A percentile compares a stretch with the other conserved stretches of the same genome.
phyloP scores from a whole-genome alignment of 2,888 invertebrate genomes.

The Erebia palarica region DNA sequence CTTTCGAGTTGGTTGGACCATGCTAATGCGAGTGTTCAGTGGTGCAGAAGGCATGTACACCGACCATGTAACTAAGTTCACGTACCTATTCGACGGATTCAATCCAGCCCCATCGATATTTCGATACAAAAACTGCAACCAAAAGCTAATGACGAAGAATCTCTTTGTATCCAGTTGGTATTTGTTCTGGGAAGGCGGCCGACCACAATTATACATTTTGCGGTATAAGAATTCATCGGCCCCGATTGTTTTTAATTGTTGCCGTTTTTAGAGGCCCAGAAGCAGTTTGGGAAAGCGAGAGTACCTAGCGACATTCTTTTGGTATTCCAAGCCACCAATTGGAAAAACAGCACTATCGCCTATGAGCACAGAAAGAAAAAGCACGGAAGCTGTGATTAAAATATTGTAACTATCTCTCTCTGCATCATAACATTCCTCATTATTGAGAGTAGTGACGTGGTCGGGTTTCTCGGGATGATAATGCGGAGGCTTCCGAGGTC shows the following conservation, averaged over 20 bases:
- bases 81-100: constrained; percentile 33
- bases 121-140: constrained; percentile 42
- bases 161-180: constrained; percentile 47
- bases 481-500: too few species aligned
- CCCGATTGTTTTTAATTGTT: constrained; percentile 41
- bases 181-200: constrained; percentile 47
- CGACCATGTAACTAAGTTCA: constrained; percentile 20
- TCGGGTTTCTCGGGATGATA: too few species aligned
- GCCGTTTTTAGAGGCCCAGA: constrained; percentile 28
- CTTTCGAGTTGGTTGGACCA: too few species aligned
- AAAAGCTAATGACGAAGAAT: constrained; percentile 49
- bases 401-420: too few species aligned
- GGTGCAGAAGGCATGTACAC: constrained; percentile 6
- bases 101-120: constrained; percentile 43
- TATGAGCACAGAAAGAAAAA: background rate
- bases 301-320: constrained; percentile 25
- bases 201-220: constrained; percentile 47
- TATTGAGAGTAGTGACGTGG: too few species aligned
- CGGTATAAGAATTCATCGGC: constrained; percentile 37
- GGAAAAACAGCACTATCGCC: constrained; percentile 5
- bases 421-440: too few species aligned
- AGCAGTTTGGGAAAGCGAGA: constrained; percentile 25
- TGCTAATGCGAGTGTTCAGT: background rate
- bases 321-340: constrained; percentile 1
- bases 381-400: background rate